phyloP scores from a whole-genome alignment of 2,797 vertebrate species.

The Helostoma temminkii region DNA sequence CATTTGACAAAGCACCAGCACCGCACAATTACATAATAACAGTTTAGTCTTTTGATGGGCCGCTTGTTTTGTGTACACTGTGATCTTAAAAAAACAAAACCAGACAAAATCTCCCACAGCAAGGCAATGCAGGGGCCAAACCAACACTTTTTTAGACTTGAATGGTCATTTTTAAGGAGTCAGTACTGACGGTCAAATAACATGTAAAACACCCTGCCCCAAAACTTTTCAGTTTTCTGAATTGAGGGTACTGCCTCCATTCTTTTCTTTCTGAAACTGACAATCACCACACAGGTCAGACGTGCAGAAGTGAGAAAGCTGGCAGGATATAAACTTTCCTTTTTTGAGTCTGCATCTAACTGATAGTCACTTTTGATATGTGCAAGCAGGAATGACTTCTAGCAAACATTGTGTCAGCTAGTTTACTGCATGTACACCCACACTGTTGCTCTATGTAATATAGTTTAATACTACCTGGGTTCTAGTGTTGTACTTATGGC shows the following conservation, averaged over 20 bases:
- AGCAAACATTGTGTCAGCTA: neutral
- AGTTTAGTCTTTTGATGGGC: conserved; percentile 31
- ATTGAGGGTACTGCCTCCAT: neutral
- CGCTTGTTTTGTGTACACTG: conserved; percentile 29
- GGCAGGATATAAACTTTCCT: neutral
- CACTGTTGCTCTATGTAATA: too few relatives aligned
- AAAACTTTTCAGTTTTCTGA: neutral
- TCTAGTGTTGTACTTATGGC: neutral
- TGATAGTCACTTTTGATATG: neutral
- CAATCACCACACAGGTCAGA: too few relatives aligned
- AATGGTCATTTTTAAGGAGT: neutral
- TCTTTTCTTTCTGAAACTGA: too few relatives aligned
- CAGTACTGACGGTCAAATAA: neutral
- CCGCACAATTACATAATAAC: conserved; percentile 30
- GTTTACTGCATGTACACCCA: too few relatives aligned
- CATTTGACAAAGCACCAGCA: conserved; percentile 29
- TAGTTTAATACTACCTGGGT: neutral
- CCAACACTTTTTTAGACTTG: neutral
- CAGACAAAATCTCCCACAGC: conserved; percentile 13
- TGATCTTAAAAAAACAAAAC: conserved; percentile 18
- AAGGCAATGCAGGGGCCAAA: conserved; percentile 21
- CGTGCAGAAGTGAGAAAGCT: neutral
- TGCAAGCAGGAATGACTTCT: neutral
- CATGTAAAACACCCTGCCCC: neutral
- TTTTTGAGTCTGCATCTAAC: neutral